phyloP scores from a whole-genome alignment of 2,888 invertebrate species.

The Muscina levida region DNA sequence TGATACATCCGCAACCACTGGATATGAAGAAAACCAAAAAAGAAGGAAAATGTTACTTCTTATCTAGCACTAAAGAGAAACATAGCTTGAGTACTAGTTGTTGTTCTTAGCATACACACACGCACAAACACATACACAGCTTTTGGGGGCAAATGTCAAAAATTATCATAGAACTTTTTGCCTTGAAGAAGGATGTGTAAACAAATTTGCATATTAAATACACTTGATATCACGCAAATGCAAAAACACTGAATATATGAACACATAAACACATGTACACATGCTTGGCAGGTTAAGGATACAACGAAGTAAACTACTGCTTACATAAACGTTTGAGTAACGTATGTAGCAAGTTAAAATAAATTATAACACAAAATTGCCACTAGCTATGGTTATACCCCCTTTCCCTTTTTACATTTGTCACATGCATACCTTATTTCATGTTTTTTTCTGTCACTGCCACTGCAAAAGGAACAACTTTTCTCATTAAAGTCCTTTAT shows the following conservation, averaged over 20 bases:
- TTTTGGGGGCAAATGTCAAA: slow-evolving; percentile 4
- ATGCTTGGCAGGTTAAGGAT: too few relatives aligned
- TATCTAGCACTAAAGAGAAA: too few relatives aligned
- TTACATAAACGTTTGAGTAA: too few relatives aligned
- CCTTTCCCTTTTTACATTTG: background rate
- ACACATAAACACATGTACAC: too few relatives aligned
- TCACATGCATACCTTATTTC: background rate
- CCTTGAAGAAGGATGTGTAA: background rate
- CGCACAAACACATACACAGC: too few relatives aligned
- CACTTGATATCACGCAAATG: background rate
- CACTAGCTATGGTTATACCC: too few relatives aligned
- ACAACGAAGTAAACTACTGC: too few relatives aligned
- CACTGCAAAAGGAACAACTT: slow-evolving; percentile 16
- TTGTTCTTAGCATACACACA: too few relatives aligned
- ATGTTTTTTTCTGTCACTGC: background rate
- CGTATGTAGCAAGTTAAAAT: background rate
- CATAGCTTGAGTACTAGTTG: too few relatives aligned
- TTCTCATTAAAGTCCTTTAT: slow-evolving; percentile 29
- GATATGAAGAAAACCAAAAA: background rate
- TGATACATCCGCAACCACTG: slow-evolving; percentile 1
- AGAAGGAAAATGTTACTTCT: background rate
- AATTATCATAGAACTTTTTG: slow-evolving; percentile 21
- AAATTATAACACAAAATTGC: background rate
- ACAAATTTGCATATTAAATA: slow-evolving; percentile 11
- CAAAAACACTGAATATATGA: too few relatives aligned